Evolutionary conservation across 2,888 invertebrate species (phyloP).

Genomic region (Microplitis deprimator): DNA sequence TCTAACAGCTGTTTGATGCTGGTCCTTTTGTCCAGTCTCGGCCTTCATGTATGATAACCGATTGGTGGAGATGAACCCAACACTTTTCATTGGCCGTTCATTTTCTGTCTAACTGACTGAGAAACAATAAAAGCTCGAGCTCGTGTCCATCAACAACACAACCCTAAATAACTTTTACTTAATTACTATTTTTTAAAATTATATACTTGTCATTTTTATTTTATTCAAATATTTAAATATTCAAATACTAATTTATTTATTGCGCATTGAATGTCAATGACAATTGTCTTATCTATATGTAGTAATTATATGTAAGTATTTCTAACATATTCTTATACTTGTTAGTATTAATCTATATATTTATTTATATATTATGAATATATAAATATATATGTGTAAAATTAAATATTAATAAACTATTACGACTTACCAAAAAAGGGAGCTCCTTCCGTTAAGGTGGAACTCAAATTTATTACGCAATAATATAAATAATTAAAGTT

Average conservation of each 20-base stretch:
- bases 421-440: slow-evolving; percentile 64
- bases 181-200: neutral
- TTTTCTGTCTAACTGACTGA: slow-evolving; percentile 13
- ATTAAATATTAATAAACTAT: slow-evolving; percentile 1
- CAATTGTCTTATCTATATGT: too few relatives aligned
- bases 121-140: neutral
- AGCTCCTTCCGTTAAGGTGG: slow-evolving; percentile 64
- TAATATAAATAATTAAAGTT: slow-evolving; percentile 56
- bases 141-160: slow-evolving; percentile 14
- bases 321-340: too few relatives aligned
- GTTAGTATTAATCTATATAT: too few relatives aligned
- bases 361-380: too few relatives aligned
- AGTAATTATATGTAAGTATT: too few relatives aligned
- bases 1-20: slow-evolving; percentile 57
- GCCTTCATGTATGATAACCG: slow-evolving; percentile 46
- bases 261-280: too few relatives aligned
- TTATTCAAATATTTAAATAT: too few relatives aligned
- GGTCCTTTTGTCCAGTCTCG: slow-evolving; percentile 54
- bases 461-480: slow-evolving; percentile 63
- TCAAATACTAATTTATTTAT: too few relatives aligned
- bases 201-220: neutral
- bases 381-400: too few relatives aligned
- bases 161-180: neutral
- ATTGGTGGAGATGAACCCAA: slow-evolving; percentile 55
- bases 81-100: slow-evolving; percentile 59